Evolutionary conservation across 2,888 invertebrate species (phyloP).

Genomic region (Hecatera dysodea): DNA sequence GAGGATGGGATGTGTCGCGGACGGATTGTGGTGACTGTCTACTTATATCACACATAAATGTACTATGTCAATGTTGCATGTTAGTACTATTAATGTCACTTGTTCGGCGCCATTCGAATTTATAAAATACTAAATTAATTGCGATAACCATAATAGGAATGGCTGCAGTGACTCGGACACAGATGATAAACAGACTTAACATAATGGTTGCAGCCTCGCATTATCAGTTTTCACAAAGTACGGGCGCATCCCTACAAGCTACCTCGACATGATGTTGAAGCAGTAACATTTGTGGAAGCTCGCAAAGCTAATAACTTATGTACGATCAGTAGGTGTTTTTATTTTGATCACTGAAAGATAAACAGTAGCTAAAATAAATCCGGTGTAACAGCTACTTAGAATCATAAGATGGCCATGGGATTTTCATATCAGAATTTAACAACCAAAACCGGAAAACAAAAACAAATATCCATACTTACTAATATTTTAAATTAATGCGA

Average conservation of each 20-base stretch:
- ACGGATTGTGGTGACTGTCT: slow-evolving; percentile 69
- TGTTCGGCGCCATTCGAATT: slow-evolving; percentile 69
- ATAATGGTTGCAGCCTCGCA: slow-evolving; percentile 63
- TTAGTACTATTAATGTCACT: slow-evolving; percentile 69
- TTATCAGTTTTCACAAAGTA: slow-evolving; percentile 40
- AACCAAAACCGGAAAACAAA: no score
- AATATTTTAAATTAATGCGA: no score
- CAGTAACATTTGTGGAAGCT: neutral
- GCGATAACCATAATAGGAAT: slow-evolving; percentile 68
- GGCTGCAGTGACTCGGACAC: slow-evolving; percentile 67
- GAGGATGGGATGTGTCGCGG: slow-evolving; percentile 77
- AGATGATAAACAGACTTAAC: slow-evolving; percentile 65
- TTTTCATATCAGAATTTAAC: no score
- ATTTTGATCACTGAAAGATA: neutral
- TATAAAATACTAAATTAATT: slow-evolving; percentile 72
- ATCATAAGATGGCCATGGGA: no score
- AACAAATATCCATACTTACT: no score
- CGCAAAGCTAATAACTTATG: neutral
- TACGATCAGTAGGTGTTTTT: neutral
- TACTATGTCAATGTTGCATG: slow-evolving; percentile 70
- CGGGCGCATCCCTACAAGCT: slow-evolving; percentile 12
- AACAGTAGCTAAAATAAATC: neutral
- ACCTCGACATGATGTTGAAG: neutral
- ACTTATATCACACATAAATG: slow-evolving; percentile 64
- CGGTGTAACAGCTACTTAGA: no score